These are phyloP conservation scores for Albula goreensis DNA, from an alignment of 2,113 vertebrate species.

Conservation along the genomic window DNA sequence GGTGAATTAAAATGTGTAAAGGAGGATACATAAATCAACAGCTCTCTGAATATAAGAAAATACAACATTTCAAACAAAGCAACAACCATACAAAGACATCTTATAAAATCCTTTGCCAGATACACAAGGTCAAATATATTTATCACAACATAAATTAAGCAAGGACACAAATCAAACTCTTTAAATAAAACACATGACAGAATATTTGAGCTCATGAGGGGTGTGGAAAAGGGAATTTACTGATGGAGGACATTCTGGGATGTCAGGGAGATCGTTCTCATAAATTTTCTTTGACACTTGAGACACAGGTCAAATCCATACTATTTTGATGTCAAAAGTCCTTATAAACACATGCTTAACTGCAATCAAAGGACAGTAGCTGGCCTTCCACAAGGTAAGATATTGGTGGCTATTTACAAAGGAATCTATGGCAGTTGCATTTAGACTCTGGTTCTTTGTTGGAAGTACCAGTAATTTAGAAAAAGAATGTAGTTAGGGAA, in stretches of 20 bases:
- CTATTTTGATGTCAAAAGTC: background rate
- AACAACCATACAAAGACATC: constrained; percentile 75
- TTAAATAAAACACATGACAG: constrained; percentile 63
- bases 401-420: background rate
- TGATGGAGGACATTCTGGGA: constrained; percentile 41
- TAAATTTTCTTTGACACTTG: background rate
- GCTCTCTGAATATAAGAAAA: constrained; percentile 67
- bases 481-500: background rate
- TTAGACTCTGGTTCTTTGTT: background rate
- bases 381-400: background rate
- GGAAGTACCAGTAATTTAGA: background rate
- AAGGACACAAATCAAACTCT: constrained; percentile 67
- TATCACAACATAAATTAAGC: constrained; percentile 74
- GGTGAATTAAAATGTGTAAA: constrained; percentile 74
- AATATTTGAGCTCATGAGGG: constrained; percentile 49
- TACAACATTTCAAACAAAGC: constrained; percentile 74
- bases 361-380: background rate
- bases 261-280: constrained; percentile 12
- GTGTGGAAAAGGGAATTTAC: constrained; percentile 23
- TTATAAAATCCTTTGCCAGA: constrained; percentile 66
- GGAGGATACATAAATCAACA: constrained; percentile 54
- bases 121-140: constrained; percentile 81
- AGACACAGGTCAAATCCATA: constrained; percentile 1
- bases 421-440: background rate
- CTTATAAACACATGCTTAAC: background rate